phyloP scores from a whole-genome alignment of 2,888 invertebrate genomes.

The Eurois occulta region DNA sequence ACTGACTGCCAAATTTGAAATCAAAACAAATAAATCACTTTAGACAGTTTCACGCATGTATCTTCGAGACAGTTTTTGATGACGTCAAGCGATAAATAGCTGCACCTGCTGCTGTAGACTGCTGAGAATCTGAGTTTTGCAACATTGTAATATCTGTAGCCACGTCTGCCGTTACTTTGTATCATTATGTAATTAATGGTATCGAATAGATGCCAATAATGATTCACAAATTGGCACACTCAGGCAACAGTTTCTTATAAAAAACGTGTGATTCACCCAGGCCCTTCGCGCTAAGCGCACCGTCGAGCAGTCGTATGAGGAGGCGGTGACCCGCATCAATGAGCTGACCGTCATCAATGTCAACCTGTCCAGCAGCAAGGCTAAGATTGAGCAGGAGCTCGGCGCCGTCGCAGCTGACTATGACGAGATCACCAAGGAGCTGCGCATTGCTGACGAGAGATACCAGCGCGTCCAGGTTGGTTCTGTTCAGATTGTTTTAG shows the following conservation, averaged over 20 bases:
- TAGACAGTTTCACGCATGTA: background rate
- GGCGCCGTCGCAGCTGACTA: slow-evolving; percentile 97
- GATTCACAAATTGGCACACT: slow-evolving; percentile 25
- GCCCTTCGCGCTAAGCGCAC: slow-evolving; percentile 97
- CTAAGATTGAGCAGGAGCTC: slow-evolving; percentile 98
- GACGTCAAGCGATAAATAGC: slow-evolving; percentile 4
- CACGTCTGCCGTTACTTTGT: background rate
- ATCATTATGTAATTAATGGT: slow-evolving; percentile 8
- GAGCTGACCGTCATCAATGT: slow-evolving; percentile 98
- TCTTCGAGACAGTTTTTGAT: background rate
- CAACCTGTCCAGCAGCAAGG: slow-evolving; percentile 97
- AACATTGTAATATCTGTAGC: slow-evolving; percentile 1
- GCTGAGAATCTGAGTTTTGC: background rate
- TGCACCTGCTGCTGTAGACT: background rate
- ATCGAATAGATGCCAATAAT: slow-evolving; percentile 33
- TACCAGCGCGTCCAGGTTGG: slow-evolving; percentile 96
- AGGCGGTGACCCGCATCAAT: slow-evolving; percentile 97
- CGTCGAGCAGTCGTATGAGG: slow-evolving; percentile 97
- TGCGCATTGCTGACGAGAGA: slow-evolving; percentile 98
- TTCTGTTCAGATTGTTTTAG: background rate
- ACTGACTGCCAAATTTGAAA: background rate
- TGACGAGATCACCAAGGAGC: slow-evolving; percentile 99
- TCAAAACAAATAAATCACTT: slow-evolving; percentile 7
- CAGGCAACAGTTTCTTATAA: slow-evolving; percentile 14
- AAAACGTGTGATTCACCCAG: slow-evolving; percentile 82